phyloP scores from a whole-genome alignment of 2,797 vertebrate genomes.

The Glossophaga mutica region DNA sequence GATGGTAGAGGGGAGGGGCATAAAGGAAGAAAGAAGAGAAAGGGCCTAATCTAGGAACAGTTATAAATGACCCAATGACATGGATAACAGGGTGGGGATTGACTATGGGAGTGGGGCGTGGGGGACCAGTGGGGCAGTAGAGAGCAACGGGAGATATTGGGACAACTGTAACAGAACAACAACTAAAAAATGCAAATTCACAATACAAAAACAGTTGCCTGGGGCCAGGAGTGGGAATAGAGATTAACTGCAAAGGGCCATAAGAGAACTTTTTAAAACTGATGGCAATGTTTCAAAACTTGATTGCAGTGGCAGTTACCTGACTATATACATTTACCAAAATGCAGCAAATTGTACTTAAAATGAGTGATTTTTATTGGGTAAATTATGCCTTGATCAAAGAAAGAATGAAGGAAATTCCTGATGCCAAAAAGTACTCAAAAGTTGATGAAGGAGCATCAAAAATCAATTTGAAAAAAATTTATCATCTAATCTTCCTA shows the following conservation, averaged over 20 bases:
- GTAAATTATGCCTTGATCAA: not conserved
- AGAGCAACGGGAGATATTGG: too few relatives aligned
- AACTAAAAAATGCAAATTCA: not conserved
- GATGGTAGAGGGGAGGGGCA: too few relatives aligned
- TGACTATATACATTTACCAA: not conserved
- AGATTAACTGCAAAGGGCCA: not conserved
- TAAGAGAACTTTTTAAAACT: not conserved
- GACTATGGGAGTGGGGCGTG: too few relatives aligned
- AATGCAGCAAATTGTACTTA: not conserved
- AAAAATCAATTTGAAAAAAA: not conserved
- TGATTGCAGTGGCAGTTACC: not conserved
- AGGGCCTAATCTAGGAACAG: too few relatives aligned
- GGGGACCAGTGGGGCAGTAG: too few relatives aligned
- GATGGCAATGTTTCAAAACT: not conserved
- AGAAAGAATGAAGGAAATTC: not conserved
- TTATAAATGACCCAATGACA: too few relatives aligned
- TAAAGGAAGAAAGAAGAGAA: too few relatives aligned
- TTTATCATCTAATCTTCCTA: not conserved
- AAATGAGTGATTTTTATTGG: constrained; percentile 6
- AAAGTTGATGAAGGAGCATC: not conserved
- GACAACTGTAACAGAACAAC: too few relatives aligned
- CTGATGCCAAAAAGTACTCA: not conserved
- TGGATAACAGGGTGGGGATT: too few relatives aligned
- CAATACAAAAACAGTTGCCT: not conserved
- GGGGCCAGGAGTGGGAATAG: not conserved